A percentile compares a stretch with the other conserved stretches of the same genome.
These are phyloP conservation scores for Leptoteleia sp. DNA, from an alignment of 1,140 invertebrate species.

Conservation along the genomic window DNA sequence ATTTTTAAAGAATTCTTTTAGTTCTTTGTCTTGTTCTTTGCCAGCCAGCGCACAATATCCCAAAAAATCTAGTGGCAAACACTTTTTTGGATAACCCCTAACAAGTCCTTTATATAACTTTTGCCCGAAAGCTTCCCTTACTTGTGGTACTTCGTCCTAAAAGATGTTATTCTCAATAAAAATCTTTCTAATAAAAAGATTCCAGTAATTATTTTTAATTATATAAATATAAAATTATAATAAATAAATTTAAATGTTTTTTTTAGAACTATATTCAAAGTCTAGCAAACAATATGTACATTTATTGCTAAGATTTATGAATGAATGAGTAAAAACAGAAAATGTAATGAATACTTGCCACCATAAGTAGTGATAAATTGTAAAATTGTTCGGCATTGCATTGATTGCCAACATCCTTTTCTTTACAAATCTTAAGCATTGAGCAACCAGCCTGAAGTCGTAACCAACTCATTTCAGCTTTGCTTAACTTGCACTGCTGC, in stretches of 20 bases:
- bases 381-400: conserved; percentile 97
- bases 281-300: no score
- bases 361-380: conserved; percentile 94
- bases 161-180: no score
- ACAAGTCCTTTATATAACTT: conserved; percentile 95
- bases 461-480: conserved; percentile 95
- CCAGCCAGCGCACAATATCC: conserved; percentile 95
- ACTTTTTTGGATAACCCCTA: conserved; percentile 91
- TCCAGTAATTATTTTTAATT: no score
- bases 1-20: conserved; percentile 86
- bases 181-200: no score
- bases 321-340: no score
- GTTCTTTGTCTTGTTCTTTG: conserved; percentile 89
- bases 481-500: conserved; percentile 87
- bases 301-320: no score
- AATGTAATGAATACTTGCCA: conserved; percentile 84
- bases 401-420: conserved; percentile 96
- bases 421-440: conserved; percentile 98
- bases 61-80: conserved; percentile 97
- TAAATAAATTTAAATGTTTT: no score
- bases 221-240: no score
- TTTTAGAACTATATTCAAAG: no score
- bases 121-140: conserved; percentile 92
- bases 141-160: conserved; percentile 95
- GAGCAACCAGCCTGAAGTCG: conserved; percentile 94